Percentiles rank a stretch among this genome's conserved stretches.
phyloP scores from a whole-genome alignment of 2,113 vertebrate genomes.

The Gymnorhina tibicen region DNA sequence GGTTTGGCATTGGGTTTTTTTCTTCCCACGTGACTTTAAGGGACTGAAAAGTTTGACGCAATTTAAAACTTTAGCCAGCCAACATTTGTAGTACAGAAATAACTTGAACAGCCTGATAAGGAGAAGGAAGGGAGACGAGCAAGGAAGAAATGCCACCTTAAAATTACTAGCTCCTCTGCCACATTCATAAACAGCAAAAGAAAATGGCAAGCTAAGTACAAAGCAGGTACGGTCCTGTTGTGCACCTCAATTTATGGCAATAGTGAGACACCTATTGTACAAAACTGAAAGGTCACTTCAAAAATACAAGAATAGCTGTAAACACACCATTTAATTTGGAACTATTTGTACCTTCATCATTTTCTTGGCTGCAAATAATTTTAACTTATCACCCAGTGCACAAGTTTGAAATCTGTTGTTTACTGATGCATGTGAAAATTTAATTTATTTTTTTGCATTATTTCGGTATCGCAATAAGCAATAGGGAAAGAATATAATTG shows the following conservation, averaged over 20 bases:
- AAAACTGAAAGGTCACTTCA: neutral
- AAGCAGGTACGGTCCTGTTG: neutral
- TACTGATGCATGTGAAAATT: neutral
- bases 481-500: neutral
- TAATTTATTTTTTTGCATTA: neutral
- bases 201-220: neutral
- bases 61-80: neutral
- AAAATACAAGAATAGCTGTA: neutral
- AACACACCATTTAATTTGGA: neutral
- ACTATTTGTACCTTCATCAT: neutral
- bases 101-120: neutral
- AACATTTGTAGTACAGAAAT: neutral
- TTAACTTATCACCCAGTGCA: neutral
- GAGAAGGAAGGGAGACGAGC: neutral
- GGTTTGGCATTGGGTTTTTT: rapidly evolving
- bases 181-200: neutral
- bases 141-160: neutral
- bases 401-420: neutral
- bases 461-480: neutral
- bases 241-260: neutral
- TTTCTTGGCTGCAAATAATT: neutral
- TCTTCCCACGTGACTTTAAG: rapidly evolving
- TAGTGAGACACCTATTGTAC: conserved; percentile 61
- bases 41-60: neutral
- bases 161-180: neutral